Conservation (phyloP, 2,113 vertebrate species). For the Hymenochirus boettgeri region DNA sequence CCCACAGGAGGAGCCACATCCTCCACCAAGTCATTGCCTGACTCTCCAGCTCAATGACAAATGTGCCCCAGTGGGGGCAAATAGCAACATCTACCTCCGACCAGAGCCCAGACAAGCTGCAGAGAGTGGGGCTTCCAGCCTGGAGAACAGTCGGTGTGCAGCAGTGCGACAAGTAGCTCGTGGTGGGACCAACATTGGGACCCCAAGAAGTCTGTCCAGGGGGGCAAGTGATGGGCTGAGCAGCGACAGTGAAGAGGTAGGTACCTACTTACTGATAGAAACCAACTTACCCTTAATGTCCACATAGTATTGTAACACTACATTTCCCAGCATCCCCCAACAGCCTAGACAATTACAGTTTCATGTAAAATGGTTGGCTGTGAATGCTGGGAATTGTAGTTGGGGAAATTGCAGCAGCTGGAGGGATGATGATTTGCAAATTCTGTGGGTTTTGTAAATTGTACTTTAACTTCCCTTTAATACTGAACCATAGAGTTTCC, state of each 20-base stretch:
- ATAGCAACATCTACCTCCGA: conserved; percentile 11
- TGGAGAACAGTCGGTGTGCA: conserved; percentile 40
- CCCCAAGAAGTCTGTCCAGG: conserved; percentile 57
- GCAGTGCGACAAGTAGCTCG: conserved; percentile 61
- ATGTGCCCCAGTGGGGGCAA: conserved; percentile 12
- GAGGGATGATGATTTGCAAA: too few relatives aligned
- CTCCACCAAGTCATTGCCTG: neutral
- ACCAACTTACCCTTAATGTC: too few relatives aligned
- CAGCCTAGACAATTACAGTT: too few relatives aligned
- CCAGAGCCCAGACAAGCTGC: conserved; percentile 17
- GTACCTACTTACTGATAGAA: conserved; percentile 16
- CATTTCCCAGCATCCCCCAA: too few relatives aligned
- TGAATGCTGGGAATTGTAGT: too few relatives aligned
- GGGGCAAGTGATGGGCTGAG: conserved; percentile 64
- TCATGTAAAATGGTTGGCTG: too few relatives aligned
- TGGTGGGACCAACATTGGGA: conserved; percentile 12
- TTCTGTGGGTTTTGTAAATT: too few relatives aligned
- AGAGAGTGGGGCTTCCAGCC: conserved; percentile 36
- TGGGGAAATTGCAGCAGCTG: too few relatives aligned
- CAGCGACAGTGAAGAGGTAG: conserved; percentile 73
- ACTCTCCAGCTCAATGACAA: conserved; percentile 23
- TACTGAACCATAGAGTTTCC: too few relatives aligned
- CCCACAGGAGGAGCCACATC: neutral
- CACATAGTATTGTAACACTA: too few relatives aligned
- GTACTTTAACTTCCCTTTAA: too few relatives aligned